Percentiles rank a stretch among this genome's conserved stretches.
Evolutionary conservation across 1,140 invertebrate genomes (phyloP).

Genomic region (Neodiprion virginianus): DNA sequence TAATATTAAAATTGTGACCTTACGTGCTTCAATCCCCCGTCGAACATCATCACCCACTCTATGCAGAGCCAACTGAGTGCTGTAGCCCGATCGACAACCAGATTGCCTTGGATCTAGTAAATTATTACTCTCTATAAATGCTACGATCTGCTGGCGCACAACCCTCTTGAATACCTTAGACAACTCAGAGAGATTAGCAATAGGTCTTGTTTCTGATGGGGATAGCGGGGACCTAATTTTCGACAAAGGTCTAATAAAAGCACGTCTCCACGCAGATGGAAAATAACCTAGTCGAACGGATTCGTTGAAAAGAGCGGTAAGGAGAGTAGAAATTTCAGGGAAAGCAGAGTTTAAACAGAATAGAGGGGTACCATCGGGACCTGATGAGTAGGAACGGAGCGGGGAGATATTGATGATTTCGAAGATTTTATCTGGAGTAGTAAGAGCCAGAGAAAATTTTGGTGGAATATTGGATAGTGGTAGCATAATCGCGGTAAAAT

Average conservation of each 20-base stretch:
- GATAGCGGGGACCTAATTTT: neutral
- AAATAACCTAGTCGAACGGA: neutral
- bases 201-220: neutral
- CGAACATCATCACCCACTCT: conserved; percentile 18
- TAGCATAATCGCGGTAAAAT: neutral
- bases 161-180: neutral
- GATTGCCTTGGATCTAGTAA: conserved; percentile 8
- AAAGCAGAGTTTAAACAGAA: neutral
- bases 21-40: conserved; percentile 2
- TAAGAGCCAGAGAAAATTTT: neutral
- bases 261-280: neutral
- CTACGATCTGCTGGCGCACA: neutral
- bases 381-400: neutral
- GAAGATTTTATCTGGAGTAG: neutral
- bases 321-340: neutral
- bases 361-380: neutral
- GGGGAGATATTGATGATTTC: neutral
- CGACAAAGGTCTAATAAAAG: neutral
- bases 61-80: conserved; percentile 12
- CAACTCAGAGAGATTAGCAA: neutral
- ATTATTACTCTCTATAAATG: neutral
- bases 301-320: neutral
- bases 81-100: conserved; percentile 9
- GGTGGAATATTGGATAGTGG: neutral
- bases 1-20: neutral